Percentiles rank a stretch among this genome's conserved stretches.
Conservation (phyloP, 2,113 vertebrate species). For the Cavia porcellus region DNA sequence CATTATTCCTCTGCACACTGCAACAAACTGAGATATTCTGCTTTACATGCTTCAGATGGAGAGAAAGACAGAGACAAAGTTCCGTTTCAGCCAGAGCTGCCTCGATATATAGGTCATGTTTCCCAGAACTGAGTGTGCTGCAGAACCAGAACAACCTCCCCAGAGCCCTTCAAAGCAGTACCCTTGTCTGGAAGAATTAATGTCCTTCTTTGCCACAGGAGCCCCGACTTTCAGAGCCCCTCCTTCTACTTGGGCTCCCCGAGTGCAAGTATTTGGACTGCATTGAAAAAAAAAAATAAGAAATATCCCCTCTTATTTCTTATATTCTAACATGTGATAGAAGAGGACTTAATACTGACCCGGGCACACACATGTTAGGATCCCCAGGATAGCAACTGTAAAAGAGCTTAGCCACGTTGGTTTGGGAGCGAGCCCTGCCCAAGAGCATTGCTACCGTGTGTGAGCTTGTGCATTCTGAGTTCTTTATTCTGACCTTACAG, state of each 20-base stretch:
- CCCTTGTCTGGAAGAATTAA: background rate
- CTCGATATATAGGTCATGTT: background rate
- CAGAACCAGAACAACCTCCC: background rate
- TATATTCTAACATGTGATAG: background rate
- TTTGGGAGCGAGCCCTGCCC: background rate
- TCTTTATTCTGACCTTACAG: background rate
- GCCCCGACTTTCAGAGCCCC: background rate
- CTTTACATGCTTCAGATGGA: background rate
- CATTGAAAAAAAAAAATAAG: background rate
- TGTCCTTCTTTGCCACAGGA: background rate
- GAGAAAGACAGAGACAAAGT: background rate
- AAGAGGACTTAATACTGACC: background rate
- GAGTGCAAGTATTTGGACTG: background rate
- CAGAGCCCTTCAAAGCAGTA: background rate
- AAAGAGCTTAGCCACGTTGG: background rate
- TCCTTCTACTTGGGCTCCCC: background rate
- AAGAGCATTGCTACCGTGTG: background rate
- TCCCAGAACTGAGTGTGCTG: background rate
- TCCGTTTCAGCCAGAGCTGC: background rate
- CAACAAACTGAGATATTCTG: constrained; percentile 17
- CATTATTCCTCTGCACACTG: background rate
- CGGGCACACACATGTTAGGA: no score
- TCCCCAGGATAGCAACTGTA: background rate
- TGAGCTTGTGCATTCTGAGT: rapidly evolving
- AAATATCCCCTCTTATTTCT: background rate